Base-by-base conservation (phyloP, 2,888 invertebrate species). In the Fragum sueziense region DNA sequence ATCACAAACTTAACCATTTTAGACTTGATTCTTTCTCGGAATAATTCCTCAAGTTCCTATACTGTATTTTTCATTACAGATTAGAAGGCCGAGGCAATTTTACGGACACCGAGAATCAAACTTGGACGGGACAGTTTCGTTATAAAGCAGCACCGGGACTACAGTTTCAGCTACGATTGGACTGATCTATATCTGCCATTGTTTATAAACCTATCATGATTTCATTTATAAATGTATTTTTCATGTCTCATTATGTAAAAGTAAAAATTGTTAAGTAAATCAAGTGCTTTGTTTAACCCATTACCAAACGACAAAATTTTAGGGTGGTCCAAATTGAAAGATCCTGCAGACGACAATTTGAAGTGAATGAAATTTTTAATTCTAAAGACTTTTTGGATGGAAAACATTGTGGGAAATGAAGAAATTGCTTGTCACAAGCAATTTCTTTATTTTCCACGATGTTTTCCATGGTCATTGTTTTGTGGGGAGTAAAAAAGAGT, bases 141-240 rank as follows among this genome's bases (percentile, higher is more conserved):
- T 91, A 91, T 75, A 90, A 90, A 77, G 90, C 92, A 6, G 93
- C 93, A n/a, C 91, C 91, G n/a, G 92, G 92, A n/a, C 87, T 93
- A 7, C 87, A 90, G 68, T 93, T 92, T 80, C 91, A 92, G 80
- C 84, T 93, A 1, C 81, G 86, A 62, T 79, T 91, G 77, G 88
- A 89, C 76, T 90, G 77, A 74, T 25, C 20, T 4, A n/a, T 47
- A 14, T 47, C n/a, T 4, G 4, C 3, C 3, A 47, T 47, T 20
- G 17, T 47, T 47, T 9, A 14, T 47, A 9, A 9, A 14, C 3
- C n/a, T 14, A 47, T 47, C 47, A 47, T 47, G 47, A 47, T 47
- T 9, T n/a, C 47, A 47, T 47, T 47, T 47, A 9, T n/a, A n/a
- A n/a, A n/a, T 9, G 4, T 14, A 47, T 14, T 47, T n/a, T 47